A percentile compares a stretch with the other conserved stretches of the same genome.
phyloP scores from a whole-genome alignment of 1,140 invertebrate species.

The Hyles vespertilio region DNA sequence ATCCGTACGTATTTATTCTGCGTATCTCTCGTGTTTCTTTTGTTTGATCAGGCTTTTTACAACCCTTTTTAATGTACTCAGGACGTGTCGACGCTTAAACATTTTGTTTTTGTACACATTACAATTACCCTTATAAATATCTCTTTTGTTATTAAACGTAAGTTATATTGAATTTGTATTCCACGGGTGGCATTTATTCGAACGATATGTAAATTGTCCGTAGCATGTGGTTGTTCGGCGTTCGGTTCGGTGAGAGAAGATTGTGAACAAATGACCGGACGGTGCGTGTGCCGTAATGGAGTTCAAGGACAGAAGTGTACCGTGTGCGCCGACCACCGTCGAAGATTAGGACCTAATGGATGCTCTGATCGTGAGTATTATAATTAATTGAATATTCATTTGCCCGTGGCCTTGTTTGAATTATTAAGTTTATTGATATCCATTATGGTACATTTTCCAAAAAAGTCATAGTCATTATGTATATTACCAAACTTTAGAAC shows the following conservation, averaged over 20 bases:
- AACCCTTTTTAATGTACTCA: neutral
- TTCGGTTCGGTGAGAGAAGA: conserved; percentile 85
- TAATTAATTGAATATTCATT: neutral
- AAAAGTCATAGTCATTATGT: too few relatives aligned
- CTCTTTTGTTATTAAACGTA: too few relatives aligned
- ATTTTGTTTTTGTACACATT: neutral
- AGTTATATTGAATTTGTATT: too few relatives aligned
- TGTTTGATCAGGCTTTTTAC: neutral
- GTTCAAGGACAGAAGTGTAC: conserved; percentile 93
- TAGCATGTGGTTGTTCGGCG: conserved; percentile 92
- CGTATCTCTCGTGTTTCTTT: neutral
- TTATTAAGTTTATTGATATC: too few relatives aligned
- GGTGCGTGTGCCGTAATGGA: conserved; percentile 92
- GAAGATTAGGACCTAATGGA: conserved; percentile 84
- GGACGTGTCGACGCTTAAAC: too few relatives aligned
- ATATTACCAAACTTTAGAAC: too few relatives aligned
- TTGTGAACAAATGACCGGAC: conserved; percentile 90
- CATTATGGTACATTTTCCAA: too few relatives aligned
- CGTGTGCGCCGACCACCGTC: conserved; percentile 85
- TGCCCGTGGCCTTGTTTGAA: too few relatives aligned
- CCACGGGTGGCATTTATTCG: neutral
- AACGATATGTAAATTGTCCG: conserved; percentile 36
- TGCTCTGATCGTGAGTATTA: conserved; percentile 83
- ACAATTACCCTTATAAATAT: too few relatives aligned
- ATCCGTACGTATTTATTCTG: conserved; percentile 83